Conservation (phyloP, 2,888 invertebrate species). For the Pristionchus mayeri region DNA sequence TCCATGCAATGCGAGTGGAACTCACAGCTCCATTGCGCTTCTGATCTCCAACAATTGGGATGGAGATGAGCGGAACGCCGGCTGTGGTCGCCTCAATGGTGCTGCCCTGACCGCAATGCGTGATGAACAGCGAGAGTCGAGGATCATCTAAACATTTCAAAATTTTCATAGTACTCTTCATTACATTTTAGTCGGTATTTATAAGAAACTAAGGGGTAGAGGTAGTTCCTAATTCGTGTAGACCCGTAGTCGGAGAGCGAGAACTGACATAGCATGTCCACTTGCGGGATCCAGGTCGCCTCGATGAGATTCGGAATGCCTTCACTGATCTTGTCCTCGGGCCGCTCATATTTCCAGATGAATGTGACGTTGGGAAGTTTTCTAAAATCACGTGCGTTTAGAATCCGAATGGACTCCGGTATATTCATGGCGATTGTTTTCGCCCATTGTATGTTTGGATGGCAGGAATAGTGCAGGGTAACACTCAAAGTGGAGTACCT, state of each 20-base stretch:
- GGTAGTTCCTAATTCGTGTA: not conserved
- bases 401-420: no score
- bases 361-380: slow-evolving; percentile 19
- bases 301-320: slow-evolving; percentile 6
- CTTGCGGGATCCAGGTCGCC: slow-evolving; percentile 17
- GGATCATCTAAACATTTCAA: slow-evolving; percentile 38
- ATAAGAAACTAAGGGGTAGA: not conserved
- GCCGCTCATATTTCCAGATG: slow-evolving; percentile 45
- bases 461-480: no score
- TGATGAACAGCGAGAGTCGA: slow-evolving; percentile 49
- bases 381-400: no score
- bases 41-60: slow-evolving; percentile 48
- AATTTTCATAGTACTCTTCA: not conserved
- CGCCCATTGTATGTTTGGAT: no score
- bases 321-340: not conserved
- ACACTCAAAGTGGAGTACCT: no score
- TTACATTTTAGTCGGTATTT: no score
- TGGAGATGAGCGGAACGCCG: slow-evolving; percentile 42
- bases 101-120: slow-evolving; percentile 45
- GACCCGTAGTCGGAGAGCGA: not conserved
- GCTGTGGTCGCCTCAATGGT: slow-evolving; percentile 39
- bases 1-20: no score
- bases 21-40: not conserved
- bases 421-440: no score
- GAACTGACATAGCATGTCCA: slow-evolving; percentile 20